Evolutionary conservation across 1,140 invertebrate genomes (phyloP), one percentile per base, ranked within the genome.

Genomic region (Vollenhovia emeryi): DNA sequence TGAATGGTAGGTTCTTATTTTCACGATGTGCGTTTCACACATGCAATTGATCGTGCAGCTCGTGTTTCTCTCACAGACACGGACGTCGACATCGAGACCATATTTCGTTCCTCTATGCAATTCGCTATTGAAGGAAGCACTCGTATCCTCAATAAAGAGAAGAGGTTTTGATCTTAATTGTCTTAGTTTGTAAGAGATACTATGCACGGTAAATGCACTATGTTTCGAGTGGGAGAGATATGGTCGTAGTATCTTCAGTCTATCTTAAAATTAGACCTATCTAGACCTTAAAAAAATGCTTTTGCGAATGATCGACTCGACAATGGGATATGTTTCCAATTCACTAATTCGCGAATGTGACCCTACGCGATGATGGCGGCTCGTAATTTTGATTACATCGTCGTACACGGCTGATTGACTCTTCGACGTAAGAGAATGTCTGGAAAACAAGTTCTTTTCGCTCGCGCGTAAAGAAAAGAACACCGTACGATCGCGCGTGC

Each of bases 281-380:
- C 50, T 88, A 87, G 84, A 85, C 57, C 30, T 84, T 71, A 60
- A 83, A 83, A n/a, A 82, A 86, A 82, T 83, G 78, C 3, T 73
- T 82, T 68, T 82, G 11, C 36, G 55, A 43, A 69, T 73, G 68
- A 88, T 73, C 30, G 55, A 52, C 82, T 89, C 69, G 68, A 84
- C 64, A 62, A 76, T 90, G 76, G 59, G 91, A 92, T 92, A 91
- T 92, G 91, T 92, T n/a, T 89, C 86, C 79, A 79, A 74, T 84
- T 73, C 59, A 86, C 74, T 78, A 89, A 90, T 84, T 59, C 43
- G 71, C 78, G 33, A 85, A 83, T 79, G 50, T 45, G 79, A 76
- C 33, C 15, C 27, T 71, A 69, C 36, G 21, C n/a, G 15, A 21
- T 86, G 1, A 45, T 80, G 5, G 40, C 8, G 8, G 30, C 3